Base-by-base conservation (phyloP, 2,113 vertebrate genomes). In the Ondatra zibethicus region DNA sequence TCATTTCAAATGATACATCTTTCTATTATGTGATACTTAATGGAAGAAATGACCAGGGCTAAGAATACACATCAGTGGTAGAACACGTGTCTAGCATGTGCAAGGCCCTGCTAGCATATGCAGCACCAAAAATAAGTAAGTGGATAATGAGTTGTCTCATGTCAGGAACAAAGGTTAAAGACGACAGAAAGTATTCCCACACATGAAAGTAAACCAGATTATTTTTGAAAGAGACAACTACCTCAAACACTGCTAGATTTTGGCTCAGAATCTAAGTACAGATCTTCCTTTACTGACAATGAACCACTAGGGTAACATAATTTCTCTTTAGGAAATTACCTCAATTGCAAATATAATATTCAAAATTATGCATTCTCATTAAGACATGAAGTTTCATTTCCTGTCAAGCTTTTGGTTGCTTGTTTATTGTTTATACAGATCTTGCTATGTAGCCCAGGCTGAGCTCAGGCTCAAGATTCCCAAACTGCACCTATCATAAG, bases 291-390 rank as follows among this genome's bases (percentile, higher is more conserved):
- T 61, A 94, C 9, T 75, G 16, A 75, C 76, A n/a, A 31, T 82
- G 61, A 92, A 77, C 39, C 50, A 89, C 31, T 77, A 90, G 25
- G 33, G n/a, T 31, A 96, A 87, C 31, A 81, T 58, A 93, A 95
- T 86, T 93, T 94, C 61, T 77, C 81, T 90, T 88, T 89, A 93
- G 45, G 27, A 96, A 72, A 89, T 45, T 61, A 88, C 61, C 29
- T 89, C 27, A 92, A 84, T 5, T 77, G 17, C 1, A 96, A 92
- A 88, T 70, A 75, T 93, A 92, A 93, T 65, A 61, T 21, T 89
- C 45, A 81, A n/a, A 90, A 70, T 90, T 89, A 89, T 45, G 19
- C 31, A 95, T 76, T 77, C 17, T 95, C 66, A 95, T n/a, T 92
- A 85, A 91, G 92, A 90, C 21, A 78, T 36, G 93, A 82, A 91